phyloP scores from a whole-genome alignment of 1,140 invertebrate species.

The Pentalonia nigronervosa region DNA sequence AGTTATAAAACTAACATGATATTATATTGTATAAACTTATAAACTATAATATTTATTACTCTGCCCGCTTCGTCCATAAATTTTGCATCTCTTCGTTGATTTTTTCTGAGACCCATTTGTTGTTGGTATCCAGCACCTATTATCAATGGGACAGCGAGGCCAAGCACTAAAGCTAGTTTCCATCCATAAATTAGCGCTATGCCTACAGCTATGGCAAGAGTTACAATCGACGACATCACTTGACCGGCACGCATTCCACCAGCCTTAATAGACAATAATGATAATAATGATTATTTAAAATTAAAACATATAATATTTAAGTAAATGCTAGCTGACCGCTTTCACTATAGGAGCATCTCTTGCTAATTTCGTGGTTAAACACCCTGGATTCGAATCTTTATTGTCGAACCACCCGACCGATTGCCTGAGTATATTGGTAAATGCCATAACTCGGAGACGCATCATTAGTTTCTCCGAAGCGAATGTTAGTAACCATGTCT shows the following conservation, averaged over 20 bases:
- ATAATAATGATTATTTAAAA: background rate
- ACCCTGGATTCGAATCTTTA: slow-evolving; percentile 73
- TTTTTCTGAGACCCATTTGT: slow-evolving; percentile 68
- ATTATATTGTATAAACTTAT: background rate
- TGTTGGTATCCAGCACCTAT: slow-evolving; percentile 72
- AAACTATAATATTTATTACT: slow-evolving; percentile 61
- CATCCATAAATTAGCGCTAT: slow-evolving; percentile 77
- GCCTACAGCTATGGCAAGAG: slow-evolving; percentile 69
- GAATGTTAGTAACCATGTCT: slow-evolving; percentile 65
- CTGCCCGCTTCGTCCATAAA: slow-evolving; percentile 66
- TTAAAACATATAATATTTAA: background rate
- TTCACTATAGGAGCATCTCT: slow-evolving; percentile 79
- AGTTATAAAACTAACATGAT: background rate
- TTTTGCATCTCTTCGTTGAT: slow-evolving; percentile 66
- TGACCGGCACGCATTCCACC: slow-evolving; percentile 77
- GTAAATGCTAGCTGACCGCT: slow-evolving; percentile 68
- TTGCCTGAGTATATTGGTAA: slow-evolving; percentile 73
- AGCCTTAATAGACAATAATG: slow-evolving; percentile 66
- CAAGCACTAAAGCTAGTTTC: slow-evolving; percentile 74
- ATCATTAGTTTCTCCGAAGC: slow-evolving; percentile 77
- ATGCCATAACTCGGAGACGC: slow-evolving; percentile 71
- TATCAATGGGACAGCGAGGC: slow-evolving; percentile 75
- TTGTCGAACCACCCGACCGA: slow-evolving; percentile 80
- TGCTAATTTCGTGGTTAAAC: slow-evolving; percentile 74
- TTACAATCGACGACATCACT: slow-evolving; percentile 73